Percentiles rank a stretch among this genome's conserved stretches.
Conservation (phyloP, 1,140 invertebrate species). For the Microplitis demolitor region DNA sequence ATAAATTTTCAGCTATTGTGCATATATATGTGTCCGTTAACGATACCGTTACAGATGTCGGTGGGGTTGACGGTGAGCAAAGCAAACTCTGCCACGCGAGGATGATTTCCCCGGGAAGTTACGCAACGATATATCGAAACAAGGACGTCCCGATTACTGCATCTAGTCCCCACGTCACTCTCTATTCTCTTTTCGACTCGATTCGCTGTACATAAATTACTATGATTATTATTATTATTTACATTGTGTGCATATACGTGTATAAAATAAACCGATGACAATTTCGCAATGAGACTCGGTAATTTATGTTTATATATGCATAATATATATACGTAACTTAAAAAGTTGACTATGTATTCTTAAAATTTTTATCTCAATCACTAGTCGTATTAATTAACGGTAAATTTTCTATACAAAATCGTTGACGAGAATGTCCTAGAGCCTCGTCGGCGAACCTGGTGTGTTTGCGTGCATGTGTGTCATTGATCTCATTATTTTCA, state of each 20-base stretch:
- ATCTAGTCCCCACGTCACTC: background rate
- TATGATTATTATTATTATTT: constrained; percentile 1
- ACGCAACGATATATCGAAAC: constrained; percentile 19
- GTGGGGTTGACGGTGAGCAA: background rate
- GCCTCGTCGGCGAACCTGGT: too few species aligned
- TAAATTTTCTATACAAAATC: too few species aligned
- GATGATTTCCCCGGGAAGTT: constrained; percentile 19
- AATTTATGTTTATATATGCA: background rate
- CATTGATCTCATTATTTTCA: too few species aligned
- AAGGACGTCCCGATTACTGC: constrained; percentile 8
- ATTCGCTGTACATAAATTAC: background rate
- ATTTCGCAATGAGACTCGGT: background rate
- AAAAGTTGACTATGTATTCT: too few species aligned
- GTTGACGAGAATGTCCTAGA: too few species aligned
- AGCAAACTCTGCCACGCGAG: constrained; percentile 9
- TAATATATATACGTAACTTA: too few species aligned
- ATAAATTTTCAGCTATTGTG: constrained; percentile 15
- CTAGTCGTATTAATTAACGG: too few species aligned
- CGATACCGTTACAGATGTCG: constrained; percentile 22
- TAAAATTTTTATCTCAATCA: too few species aligned
- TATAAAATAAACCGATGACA: constrained; percentile 13
- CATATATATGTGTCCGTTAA: constrained; percentile 22
- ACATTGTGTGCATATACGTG: constrained; percentile 22
- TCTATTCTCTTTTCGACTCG: background rate
- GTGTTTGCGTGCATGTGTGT: too few species aligned